Evolutionary conservation across 1,140 invertebrate species (phyloP).

Genomic region (Megathymus violae): DNA sequence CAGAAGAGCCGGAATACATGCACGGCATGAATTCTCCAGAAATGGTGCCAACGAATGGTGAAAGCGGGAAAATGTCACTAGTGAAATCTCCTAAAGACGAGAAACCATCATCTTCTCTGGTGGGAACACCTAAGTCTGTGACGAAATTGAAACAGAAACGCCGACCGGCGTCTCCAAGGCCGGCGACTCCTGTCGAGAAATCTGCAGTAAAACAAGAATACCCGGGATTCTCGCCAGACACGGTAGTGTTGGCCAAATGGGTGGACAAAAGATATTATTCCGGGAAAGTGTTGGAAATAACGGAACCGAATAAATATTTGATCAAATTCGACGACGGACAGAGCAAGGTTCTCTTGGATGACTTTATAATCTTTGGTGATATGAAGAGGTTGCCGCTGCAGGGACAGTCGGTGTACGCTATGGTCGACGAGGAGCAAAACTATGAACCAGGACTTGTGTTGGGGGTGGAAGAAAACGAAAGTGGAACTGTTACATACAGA

Average conservation of each 20-base stretch:
- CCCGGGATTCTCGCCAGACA: slow-evolving; percentile 73
- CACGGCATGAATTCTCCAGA: slow-evolving; percentile 81
- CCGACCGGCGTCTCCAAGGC: slow-evolving; percentile 67
- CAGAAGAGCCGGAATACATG: slow-evolving; percentile 71
- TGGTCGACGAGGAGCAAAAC: slow-evolving; percentile 79
- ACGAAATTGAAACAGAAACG: slow-evolving; percentile 72
- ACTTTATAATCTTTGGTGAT: slow-evolving; percentile 85
- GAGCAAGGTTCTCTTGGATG: slow-evolving; percentile 83
- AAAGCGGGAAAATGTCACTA: slow-evolving; percentile 58
- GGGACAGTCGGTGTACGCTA: slow-evolving; percentile 79
- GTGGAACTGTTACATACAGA: slow-evolving; percentile 75
- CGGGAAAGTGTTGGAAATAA: slow-evolving; percentile 81
- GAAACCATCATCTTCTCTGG: slow-evolving; percentile 58
- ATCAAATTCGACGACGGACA: slow-evolving; percentile 86
- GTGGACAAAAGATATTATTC: slow-evolving; percentile 86
- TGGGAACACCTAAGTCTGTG: slow-evolving; percentile 73
- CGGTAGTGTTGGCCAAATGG: slow-evolving; percentile 86
- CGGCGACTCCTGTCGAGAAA: slow-evolving; percentile 74
- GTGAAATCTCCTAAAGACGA: slow-evolving; percentile 69
- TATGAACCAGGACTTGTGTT: slow-evolving; percentile 79
- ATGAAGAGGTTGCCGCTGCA: slow-evolving; percentile 75
- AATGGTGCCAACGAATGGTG: slow-evolving; percentile 75
- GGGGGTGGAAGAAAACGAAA: slow-evolving; percentile 69
- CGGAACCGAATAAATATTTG: slow-evolving; percentile 84
- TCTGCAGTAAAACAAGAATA: slow-evolving; percentile 62